A percentile compares a stretch with the other conserved stretches of the same genome.
phyloP scores from a whole-genome alignment of 2,888 invertebrate species.

The Synergus japonicus region DNA sequence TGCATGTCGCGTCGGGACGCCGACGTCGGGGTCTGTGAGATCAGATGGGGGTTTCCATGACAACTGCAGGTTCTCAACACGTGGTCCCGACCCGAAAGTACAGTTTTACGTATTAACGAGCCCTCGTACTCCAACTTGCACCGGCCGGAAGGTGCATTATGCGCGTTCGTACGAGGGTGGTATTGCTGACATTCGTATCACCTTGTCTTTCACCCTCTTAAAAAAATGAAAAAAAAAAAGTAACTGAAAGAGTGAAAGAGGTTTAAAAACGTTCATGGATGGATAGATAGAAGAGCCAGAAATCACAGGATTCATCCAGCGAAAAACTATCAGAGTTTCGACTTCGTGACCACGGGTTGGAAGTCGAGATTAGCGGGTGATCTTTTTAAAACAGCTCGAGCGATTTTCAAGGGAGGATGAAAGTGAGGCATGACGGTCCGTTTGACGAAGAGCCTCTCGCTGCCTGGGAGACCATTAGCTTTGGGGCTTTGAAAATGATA shows the following conservation, averaged over 20 bases:
- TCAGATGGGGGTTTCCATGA: constrained; percentile 73
- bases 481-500: constrained; percentile 24
- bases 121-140: constrained; percentile 63
- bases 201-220: constrained; percentile 47
- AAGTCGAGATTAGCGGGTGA: constrained; percentile 29
- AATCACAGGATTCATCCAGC: constrained; percentile 20
- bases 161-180: constrained; percentile 54
- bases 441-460: constrained; percentile 5
- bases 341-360: constrained; percentile 23
- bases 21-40: constrained; percentile 61
- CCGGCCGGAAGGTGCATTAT: constrained; percentile 58
- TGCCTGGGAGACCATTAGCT: constrained; percentile 27
- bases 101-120: constrained; percentile 75
- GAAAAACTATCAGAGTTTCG: constrained; percentile 22
- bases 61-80: constrained; percentile 75
- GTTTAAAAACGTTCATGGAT: constrained; percentile 49
- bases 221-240: constrained; percentile 51
- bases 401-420: background rate
- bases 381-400: constrained; percentile 12
- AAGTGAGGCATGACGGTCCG: constrained; percentile 4
- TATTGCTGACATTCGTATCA: constrained; percentile 48
- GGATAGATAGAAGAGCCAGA: background rate
- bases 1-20: constrained; percentile 43
- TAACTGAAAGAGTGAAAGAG: constrained; percentile 42
- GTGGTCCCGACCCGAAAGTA: constrained; percentile 68